Evolutionary conservation across 2,888 invertebrate genomes (phyloP), one percentile per base, ranked within the genome.

Genomic region (Callimorpha dominula): DNA sequence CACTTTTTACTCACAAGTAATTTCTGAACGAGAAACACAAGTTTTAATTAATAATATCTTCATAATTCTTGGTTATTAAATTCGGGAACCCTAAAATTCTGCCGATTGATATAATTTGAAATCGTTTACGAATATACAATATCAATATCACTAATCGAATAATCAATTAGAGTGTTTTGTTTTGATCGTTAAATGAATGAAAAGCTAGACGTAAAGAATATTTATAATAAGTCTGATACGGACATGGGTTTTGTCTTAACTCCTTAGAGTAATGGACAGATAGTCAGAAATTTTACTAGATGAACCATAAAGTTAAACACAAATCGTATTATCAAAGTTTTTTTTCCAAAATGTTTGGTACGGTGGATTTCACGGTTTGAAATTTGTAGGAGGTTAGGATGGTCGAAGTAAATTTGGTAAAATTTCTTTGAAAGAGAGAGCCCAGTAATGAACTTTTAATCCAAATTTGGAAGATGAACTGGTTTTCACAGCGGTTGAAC

Each of bases 1-100:
- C 87, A 81, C 79, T 87, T 92, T 91, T 88, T 89, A 86, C 86
- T 85, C 74, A 78, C 81, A 85, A 82, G 81, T 85, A 82, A 87
- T 87, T 88, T 86, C 82, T 84, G 82, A 80, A 79, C 79, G 79
- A 78, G 78, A 80, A 80, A 81, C 81, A 84, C 68, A 84, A 85
- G 75, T 84, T 87, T 87, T 86, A 87, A 88, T 88, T 88, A 85
- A 86, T 86, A 81, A 84, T 85, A 78, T 75, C 80, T 68, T 76
- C 72, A 78, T 80, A 80, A 83, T 83, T 78, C 79, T 76, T 54
- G 49, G 67, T 71, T 77, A 78, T 82, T 81, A 77, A 81, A 80
- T 71, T 75, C n/a, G 73, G 79, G 67, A 76, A 71, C 57, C 71
- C 73, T 72, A 70, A n/a, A 74, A 78, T 80, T 79, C 70, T 54